A percentile compares a stretch with the other conserved stretches of the same genome.
Evolutionary conservation across 2,113 vertebrate genomes (phyloP).

Genomic region (Cyanoramphus novaezelandiae): DNA sequence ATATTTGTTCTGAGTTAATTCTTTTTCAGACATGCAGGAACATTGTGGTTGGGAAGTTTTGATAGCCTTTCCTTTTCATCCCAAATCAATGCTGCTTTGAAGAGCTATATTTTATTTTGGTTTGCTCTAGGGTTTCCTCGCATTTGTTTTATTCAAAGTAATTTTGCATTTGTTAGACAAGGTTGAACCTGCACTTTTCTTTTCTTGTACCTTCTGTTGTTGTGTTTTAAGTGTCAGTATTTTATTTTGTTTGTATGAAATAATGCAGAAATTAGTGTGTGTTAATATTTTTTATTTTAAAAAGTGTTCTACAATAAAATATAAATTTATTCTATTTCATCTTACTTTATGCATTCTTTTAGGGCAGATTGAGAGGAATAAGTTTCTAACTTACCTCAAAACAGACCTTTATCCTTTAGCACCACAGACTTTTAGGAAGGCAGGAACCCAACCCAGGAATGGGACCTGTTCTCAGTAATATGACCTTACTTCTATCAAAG

Average conservation of each 20-base stretch:
- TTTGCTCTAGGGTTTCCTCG: constrained; percentile 57
- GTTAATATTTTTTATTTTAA: not conserved
- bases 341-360: not conserved
- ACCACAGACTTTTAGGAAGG: not conserved
- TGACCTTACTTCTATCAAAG: not conserved
- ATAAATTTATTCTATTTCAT: not conserved
- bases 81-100: constrained; percentile 69
- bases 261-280: not conserved
- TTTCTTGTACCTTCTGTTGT: not conserved
- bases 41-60: constrained; percentile 64
- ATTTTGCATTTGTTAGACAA: constrained; percentile 55
- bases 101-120: constrained; percentile 56
- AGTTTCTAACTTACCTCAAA: not conserved
- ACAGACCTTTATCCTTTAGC: not conserved
- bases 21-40: constrained; percentile 69
- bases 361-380: not conserved
- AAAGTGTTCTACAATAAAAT: not conserved
- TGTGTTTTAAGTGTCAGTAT: not conserved
- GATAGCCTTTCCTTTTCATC: constrained; percentile 72
- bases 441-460: not conserved
- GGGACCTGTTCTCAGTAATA: not conserved
- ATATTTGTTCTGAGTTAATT: constrained; percentile 75
- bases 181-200: not conserved
- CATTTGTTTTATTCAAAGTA: constrained; percentile 58
- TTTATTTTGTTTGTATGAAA: constrained; percentile 2